Evolutionary conservation across 2,797 vertebrate species (phyloP), one percentile per base, ranked within the genome.

Genomic region (Gastrophryne carolinensis): DNA sequence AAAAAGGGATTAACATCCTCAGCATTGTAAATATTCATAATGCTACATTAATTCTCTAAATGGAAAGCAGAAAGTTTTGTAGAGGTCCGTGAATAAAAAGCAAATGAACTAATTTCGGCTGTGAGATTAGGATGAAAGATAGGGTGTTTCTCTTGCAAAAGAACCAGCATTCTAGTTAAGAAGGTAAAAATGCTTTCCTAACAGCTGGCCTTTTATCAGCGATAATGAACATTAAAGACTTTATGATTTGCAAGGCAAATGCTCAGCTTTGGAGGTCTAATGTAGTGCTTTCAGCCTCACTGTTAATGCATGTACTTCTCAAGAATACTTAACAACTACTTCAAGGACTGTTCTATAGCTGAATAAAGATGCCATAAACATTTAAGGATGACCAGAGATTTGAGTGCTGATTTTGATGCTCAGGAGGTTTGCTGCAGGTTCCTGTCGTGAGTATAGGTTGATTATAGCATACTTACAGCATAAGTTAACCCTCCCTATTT

Each of bases 161-260:
- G 57, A 65, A 47, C 7, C 71, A n/a, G 49, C 69, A 60, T 49
- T 67, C 1, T 8, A 80, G 32, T 53, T 19, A 67, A 79, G 34
- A 54, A 54, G 65, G 50, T 39, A 41, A 68, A 47, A 79, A 5
- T 1, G 29, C 32, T 60, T 17, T 66, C 58, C 79, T 77, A 82
- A 68, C 82, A 82, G 81, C 79, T 84, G 79, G 57, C 81, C 71
- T 70, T 62, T 82, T 79, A 76, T 72, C 62, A 63, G 34, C 75
- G 44, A 78, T 81, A 79, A 83, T 78, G 81, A 81, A 81, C 74
- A 80, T 53, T 13, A 70, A 73, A 79, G 81, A 77, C 76, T 66
- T 52, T 35, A 56, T 50, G 54, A 1, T 0, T 69, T 53, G 24
- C 80, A 73, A 75, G 79, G 64, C 73, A 79, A 70, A 50, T 24